Evolutionary conservation across 2,113 vertebrate genomes (phyloP).

Genomic region (Apteryx mantelli): DNA sequence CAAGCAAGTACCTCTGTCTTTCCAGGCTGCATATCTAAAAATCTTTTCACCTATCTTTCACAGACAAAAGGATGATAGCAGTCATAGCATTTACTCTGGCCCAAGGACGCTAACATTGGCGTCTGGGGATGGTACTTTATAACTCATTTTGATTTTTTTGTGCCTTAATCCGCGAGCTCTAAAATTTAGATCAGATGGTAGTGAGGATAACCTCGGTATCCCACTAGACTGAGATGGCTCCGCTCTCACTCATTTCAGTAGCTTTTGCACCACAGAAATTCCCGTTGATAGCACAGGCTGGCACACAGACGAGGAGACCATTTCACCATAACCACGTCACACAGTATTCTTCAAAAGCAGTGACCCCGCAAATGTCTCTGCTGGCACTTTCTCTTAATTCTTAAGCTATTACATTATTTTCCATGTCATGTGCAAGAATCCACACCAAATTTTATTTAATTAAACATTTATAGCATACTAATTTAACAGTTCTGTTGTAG

Average conservation of each 20-base stretch:
- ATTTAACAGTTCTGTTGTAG: neutral
- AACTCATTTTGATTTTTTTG: neutral
- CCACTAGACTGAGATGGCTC: neutral
- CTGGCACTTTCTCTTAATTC: neutral
- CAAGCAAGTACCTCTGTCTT: neutral
- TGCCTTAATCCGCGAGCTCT: neutral
- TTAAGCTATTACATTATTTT: accelerated
- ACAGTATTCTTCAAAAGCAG: accelerated
- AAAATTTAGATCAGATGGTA: neutral
- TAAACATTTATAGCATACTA: neutral
- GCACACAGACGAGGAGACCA: accelerated
- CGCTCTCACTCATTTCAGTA: neutral
- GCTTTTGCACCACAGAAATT: neutral
- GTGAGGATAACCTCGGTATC: neutral
- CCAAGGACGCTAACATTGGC: neutral
- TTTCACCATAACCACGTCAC: accelerated
- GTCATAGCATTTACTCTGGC: accelerated
- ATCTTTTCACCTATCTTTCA: neutral
- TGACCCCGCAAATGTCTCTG: accelerated
- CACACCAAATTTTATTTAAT: neutral
- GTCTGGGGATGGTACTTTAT: neutral
- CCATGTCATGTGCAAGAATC: accelerated
- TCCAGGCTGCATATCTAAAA: neutral
- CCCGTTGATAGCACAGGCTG: neutral
- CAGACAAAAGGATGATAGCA: neutral